A percentile compares a stretch with the other conserved stretches of the same genome.
Conservation (phyloP, 2,888 invertebrate species). For the Lycaena phlaeas region DNA sequence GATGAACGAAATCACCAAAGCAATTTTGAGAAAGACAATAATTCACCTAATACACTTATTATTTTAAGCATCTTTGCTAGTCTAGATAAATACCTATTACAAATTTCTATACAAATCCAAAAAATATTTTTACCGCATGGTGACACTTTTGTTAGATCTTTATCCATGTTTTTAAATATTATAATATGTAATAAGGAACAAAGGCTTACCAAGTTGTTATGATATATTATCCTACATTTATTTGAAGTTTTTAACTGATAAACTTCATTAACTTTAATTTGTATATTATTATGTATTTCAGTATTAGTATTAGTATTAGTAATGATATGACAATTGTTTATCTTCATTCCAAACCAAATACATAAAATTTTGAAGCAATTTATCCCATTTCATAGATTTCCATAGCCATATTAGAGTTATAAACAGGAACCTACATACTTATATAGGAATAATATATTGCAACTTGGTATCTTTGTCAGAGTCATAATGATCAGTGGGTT, state of each 20-base stretch:
- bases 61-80: constrained; percentile 5
- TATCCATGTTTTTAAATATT: not conserved
- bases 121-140: not conserved
- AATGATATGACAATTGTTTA: no score
- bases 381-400: no score
- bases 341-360: no score
- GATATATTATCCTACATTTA: not conserved
- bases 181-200: not conserved
- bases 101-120: not conserved
- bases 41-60: constrained; percentile 5
- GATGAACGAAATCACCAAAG: not conserved
- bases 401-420: no score
- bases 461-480: no score
- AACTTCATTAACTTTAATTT: no score
- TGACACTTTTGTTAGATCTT: not conserved
- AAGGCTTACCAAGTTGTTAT: not conserved
- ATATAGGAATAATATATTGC: no score
- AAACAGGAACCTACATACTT: no score
- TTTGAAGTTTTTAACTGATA: not conserved
- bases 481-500: no score
- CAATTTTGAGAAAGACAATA: constrained; percentile 7
- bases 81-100: not conserved
- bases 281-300: no score
- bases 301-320: no score
- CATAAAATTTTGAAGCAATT: no score